Evolutionary conservation across 2,888 invertebrate genomes (phyloP).

Genomic region (Spatulosminthurus flaviceps): DNA sequence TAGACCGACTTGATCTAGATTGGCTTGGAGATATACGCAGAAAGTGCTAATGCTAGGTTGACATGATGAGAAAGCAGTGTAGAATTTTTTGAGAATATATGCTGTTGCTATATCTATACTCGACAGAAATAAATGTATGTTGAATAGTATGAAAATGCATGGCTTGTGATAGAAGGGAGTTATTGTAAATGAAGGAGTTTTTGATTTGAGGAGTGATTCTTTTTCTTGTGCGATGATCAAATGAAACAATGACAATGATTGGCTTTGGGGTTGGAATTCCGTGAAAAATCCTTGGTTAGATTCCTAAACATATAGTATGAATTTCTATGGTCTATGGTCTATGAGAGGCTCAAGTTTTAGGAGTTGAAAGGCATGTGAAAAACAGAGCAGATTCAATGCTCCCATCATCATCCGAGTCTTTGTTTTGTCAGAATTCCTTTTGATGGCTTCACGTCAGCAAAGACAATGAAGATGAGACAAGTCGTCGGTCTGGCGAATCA

Average conservation of each 20-base stretch:
- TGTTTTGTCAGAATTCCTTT: conserved; percentile 55
- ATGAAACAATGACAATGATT: conserved; percentile 20
- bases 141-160: no score
- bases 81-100: no score
- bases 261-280: conserved; percentile 15
- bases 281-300: conserved; percentile 7
- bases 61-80: no score
- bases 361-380: conserved; percentile 25
- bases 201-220: conserved; percentile 14
- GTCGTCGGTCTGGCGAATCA: conserved; percentile 40
- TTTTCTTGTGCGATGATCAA: not conserved
- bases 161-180: not conserved
- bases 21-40: no score
- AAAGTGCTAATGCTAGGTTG: no score
- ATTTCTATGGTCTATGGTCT: no score
- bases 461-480: conserved; percentile 51
- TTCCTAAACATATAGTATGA: not conserved
- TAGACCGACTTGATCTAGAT: no score
- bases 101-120: no score
- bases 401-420: conserved; percentile 2
- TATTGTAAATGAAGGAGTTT: not conserved
- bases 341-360: not conserved
- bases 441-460: conserved; percentile 40
- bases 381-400: conserved; percentile 15
- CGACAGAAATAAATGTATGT: no score